Percentiles rank a stretch among this genome's conserved stretches.
Conservation (phyloP, 1,140 invertebrate species). For the Dreissena rostriformis region DNA sequence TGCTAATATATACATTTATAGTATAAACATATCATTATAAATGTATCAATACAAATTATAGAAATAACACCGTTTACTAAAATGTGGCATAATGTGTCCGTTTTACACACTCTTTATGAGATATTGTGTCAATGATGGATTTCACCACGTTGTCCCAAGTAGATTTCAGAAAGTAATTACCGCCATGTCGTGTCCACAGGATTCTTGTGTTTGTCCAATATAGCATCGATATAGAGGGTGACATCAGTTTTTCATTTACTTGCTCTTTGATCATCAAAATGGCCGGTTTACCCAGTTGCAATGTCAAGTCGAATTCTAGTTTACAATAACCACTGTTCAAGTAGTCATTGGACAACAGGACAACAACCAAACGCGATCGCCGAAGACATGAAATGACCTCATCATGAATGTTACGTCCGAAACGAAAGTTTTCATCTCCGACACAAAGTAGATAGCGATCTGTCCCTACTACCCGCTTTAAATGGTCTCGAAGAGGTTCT, state of each 20-base stretch:
- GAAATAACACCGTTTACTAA: too few relatives aligned
- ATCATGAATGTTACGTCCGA: slow-evolving; percentile 2
- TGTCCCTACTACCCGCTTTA: neutral
- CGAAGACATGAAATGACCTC: slow-evolving; percentile 2
- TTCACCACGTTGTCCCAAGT: slow-evolving; percentile 4
- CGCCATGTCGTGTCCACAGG: slow-evolving; percentile 1
- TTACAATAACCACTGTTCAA: neutral
- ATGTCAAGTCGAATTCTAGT: neutral
- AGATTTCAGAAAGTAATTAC: neutral
- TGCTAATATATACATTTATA: too few relatives aligned
- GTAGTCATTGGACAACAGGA: neutral
- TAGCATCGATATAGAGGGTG: neutral
- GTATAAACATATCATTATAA: too few relatives aligned
- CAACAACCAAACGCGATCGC: neutral
- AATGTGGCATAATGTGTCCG: too few relatives aligned
- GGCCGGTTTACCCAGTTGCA: neutral
- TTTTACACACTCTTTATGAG: too few relatives aligned
- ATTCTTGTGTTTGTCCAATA: neutral
- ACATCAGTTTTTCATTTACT: neutral
- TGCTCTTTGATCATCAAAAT: slow-evolving; percentile 8
- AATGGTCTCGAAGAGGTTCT: neutral
- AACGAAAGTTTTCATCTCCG: slow-evolving; percentile 8
- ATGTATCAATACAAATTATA: too few relatives aligned
- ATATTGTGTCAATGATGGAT: neutral
- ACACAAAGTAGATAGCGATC: neutral